Evolutionary conservation across 2,888 invertebrate genomes (phyloP).

Genomic region (Hirtodrosophila trivittata): DNA sequence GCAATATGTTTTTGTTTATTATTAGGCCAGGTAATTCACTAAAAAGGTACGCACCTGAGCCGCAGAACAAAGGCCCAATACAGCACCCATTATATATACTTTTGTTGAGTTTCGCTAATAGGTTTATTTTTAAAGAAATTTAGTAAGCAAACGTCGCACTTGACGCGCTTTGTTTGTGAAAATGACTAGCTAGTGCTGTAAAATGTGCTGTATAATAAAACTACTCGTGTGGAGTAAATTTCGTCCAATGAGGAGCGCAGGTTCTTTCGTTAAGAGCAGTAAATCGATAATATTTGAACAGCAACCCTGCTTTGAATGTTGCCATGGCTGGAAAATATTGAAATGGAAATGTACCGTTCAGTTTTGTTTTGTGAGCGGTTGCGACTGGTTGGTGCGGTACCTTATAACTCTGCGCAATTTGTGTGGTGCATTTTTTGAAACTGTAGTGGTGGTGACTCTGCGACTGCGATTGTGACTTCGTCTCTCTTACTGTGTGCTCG

Average conservation of each 20-base stretch:
- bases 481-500: slow-evolving; percentile 49
- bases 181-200: slow-evolving; percentile 21
- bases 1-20: slow-evolving; percentile 29
- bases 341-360: slow-evolving; percentile 62
- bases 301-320: slow-evolving; percentile 52
- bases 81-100: slow-evolving; percentile 76
- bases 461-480: slow-evolving; percentile 51
- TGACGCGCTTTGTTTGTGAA: slow-evolving; percentile 43
- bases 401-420: slow-evolving; percentile 51
- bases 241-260: background rate
- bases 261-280: slow-evolving; percentile 29
- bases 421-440: slow-evolving; percentile 67
- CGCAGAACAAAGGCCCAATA: slow-evolving; percentile 82
- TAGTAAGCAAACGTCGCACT: slow-evolving; percentile 13
- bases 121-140: slow-evolving; percentile 17
- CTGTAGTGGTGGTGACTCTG: slow-evolving; percentile 67
- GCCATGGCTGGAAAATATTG: slow-evolving; percentile 61
- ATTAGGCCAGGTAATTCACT: background rate
- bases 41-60: slow-evolving; percentile 75
- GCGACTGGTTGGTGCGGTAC: slow-evolving; percentile 63
- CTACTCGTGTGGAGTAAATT: background rate
- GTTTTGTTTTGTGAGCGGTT: slow-evolving; percentile 69
- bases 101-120: slow-evolving; percentile 20
- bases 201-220: slow-evolving; percentile 14
- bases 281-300: slow-evolving; percentile 27